Percentiles rank a stretch among this genome's conserved stretches.
phyloP scores from a whole-genome alignment of 2,888 invertebrate genomes.

The Thereva nobilitata region DNA sequence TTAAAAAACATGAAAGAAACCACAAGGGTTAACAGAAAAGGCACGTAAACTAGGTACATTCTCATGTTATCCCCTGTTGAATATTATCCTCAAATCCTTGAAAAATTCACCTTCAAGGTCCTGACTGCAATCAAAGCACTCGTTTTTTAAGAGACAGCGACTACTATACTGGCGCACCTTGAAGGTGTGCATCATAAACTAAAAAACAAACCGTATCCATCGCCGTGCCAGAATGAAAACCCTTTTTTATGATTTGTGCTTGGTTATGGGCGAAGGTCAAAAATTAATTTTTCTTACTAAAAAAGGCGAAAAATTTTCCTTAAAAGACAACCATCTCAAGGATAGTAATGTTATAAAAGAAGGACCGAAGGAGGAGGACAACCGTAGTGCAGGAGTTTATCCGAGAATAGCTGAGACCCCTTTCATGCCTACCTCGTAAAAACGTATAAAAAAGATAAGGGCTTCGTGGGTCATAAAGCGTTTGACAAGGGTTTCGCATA shows the following conservation, averaged over 20 bases:
- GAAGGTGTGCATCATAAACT: too few relatives aligned
- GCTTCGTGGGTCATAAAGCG: slow-evolving; percentile 40
- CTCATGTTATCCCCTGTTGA: too few relatives aligned
- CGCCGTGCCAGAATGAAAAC: slow-evolving; percentile 16
- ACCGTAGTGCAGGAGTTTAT: slow-evolving; percentile 21
- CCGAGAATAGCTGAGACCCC: slow-evolving; percentile 25
- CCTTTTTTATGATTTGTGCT: slow-evolving; percentile 37
- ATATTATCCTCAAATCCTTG: too few relatives aligned
- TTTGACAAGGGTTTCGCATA: slow-evolving; percentile 42
- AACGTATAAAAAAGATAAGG: slow-evolving; percentile 40
- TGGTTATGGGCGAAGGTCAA: slow-evolving; percentile 37
- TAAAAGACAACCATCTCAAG: slow-evolving; percentile 23
- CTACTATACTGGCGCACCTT: too few relatives aligned
- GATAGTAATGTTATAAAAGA: slow-evolving; percentile 20
- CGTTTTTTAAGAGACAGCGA: not conserved
- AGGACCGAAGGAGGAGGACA: too few relatives aligned
- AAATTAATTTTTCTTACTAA: slow-evolving; percentile 38
- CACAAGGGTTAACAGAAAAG: too few relatives aligned
- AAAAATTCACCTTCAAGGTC: slow-evolving; percentile 11
- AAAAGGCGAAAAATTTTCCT: slow-evolving; percentile 18
- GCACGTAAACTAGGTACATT: too few relatives aligned
- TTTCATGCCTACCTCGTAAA: slow-evolving; percentile 31
- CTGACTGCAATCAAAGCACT: slow-evolving; percentile 25
- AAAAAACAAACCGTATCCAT: not conserved
- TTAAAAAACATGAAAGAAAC: too few relatives aligned